Conservation (phyloP, 2,888 invertebrate species). For the Macrosiphum euphorbiae region DNA sequence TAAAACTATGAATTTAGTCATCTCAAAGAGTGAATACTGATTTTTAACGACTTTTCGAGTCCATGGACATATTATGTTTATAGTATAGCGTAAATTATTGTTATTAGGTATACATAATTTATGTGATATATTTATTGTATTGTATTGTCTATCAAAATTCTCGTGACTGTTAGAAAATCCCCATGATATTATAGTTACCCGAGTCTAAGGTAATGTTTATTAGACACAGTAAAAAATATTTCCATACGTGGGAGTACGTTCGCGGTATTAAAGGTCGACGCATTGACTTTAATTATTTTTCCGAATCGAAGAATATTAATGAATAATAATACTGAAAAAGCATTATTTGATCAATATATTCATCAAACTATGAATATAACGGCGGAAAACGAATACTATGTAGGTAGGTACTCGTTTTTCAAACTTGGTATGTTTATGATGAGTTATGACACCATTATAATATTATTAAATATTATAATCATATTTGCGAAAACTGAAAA, state of each 20-base stretch:
- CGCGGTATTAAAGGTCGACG: neutral
- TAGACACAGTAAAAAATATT: neutral
- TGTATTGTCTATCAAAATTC: neutral
- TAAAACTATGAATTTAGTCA: slow-evolving; percentile 8
- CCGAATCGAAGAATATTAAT: neutral
- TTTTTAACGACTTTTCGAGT: neutral
- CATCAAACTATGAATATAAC: neutral
- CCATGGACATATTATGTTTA: neutral
- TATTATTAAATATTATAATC: no score
- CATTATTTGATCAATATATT: neutral
- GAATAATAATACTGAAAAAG: neutral
- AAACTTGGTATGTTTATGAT: neutral
- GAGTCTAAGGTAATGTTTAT: neutral
- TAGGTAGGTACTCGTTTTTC: neutral
- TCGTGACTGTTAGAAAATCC: slow-evolving; percentile 2
- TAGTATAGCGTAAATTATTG: neutral
- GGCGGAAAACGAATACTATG: neutral
- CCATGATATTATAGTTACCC: neutral
- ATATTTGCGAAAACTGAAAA: neutral
- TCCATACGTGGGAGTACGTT: neutral
- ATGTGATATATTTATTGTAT: slow-evolving; percentile 2
- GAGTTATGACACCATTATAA: no score
- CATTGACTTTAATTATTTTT: neutral
- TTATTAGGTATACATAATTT: neutral
- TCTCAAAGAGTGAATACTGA: neutral